A percentile compares a stretch with the other conserved stretches of the same genome.
Evolutionary conservation across 2,888 invertebrate genomes (phyloP).

Genomic region (Acholoe squamosa): DNA sequence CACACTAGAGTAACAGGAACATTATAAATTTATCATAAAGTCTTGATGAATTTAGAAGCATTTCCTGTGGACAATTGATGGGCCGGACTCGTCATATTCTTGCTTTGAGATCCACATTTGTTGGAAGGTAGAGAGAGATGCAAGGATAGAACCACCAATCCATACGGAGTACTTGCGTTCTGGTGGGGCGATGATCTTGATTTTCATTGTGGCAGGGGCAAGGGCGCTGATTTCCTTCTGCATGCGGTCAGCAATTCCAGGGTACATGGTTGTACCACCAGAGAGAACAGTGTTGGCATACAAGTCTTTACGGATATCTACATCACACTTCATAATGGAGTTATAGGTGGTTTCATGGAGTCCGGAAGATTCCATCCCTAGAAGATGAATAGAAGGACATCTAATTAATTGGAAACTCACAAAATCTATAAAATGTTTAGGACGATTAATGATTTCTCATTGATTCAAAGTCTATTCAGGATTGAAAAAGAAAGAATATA

Average conservation of each 20-base stretch:
- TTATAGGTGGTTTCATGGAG: slow-evolving; percentile 81
- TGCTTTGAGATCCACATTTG: slow-evolving; percentile 98
- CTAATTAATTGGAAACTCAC: background rate
- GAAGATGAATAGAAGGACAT: background rate
- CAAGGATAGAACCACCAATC: slow-evolving; percentile 98
- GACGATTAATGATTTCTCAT: too few relatives aligned
- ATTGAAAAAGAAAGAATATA: too few relatives aligned
- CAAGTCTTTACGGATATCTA: slow-evolving; percentile 82
- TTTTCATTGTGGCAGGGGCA: slow-evolving; percentile 87
- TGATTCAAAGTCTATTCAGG: too few relatives aligned
- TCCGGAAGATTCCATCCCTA: slow-evolving; percentile 77
- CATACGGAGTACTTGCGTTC: slow-evolving; percentile 96
- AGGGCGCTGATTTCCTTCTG: slow-evolving; percentile 97
- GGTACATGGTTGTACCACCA: slow-evolving; percentile 98
- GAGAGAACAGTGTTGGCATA: slow-evolving; percentile 89
- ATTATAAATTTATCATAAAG: background rate
- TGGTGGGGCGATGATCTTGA: slow-evolving; percentile 83
- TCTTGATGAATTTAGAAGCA: slow-evolving; percentile 89
- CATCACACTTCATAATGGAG: slow-evolving; percentile 81
- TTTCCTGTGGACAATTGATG: slow-evolving; percentile 97
- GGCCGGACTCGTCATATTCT: slow-evolving; percentile 98
- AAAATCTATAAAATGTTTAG: too few relatives aligned
- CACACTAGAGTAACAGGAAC: background rate
- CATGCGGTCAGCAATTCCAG: slow-evolving; percentile 98
- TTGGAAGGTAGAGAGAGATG: slow-evolving; percentile 94